A percentile compares a stretch with the other conserved stretches of the same genome.
Evolutionary conservation across 2,797 vertebrate species (phyloP).

Genomic region (Limnodromus scolopaceus): DNA sequence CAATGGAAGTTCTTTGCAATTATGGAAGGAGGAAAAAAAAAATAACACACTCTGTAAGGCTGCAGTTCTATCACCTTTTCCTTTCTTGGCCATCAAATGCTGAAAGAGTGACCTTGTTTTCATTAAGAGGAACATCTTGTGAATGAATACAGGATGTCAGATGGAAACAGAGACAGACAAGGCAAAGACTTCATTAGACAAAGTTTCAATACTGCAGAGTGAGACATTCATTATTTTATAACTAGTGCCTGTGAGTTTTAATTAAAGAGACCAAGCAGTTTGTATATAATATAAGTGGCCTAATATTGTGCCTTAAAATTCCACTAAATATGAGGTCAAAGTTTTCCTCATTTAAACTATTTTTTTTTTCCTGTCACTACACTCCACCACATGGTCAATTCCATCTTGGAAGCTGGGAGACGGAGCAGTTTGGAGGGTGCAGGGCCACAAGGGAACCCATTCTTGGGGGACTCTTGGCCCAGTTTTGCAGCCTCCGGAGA

Average conservation of each 20-base stretch:
- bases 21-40: slow-evolving; percentile 17
- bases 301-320: not conserved
- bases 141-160: slow-evolving; percentile 68
- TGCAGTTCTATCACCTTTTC: slow-evolving; percentile 24
- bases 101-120: slow-evolving; percentile 70
- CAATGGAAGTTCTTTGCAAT: slow-evolving; percentile 42
- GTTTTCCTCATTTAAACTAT: not conserved
- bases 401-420: not conserved
- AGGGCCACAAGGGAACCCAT: not conserved
- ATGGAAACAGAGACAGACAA: slow-evolving; percentile 19
- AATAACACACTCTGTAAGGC: not conserved
- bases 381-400: not conserved
- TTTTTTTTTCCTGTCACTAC: accelerated
- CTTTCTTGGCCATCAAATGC: slow-evolving; percentile 54
- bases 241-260: not conserved
- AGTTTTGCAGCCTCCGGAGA: not conserved
- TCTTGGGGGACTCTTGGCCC: not conserved
- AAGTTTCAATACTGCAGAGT: slow-evolving; percentile 23
- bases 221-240: slow-evolving; percentile 42
- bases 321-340: not conserved
- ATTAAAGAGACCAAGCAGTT: not conserved
- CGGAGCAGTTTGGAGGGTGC: not conserved
- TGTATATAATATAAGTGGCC: not conserved
- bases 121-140: slow-evolving; percentile 65
- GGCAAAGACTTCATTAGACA: slow-evolving; percentile 58